These are phyloP conservation scores for Caenorhabditis angaria DNA, from an alignment of 2,888 invertebrate genomes.

Conservation along the genomic window DNA sequence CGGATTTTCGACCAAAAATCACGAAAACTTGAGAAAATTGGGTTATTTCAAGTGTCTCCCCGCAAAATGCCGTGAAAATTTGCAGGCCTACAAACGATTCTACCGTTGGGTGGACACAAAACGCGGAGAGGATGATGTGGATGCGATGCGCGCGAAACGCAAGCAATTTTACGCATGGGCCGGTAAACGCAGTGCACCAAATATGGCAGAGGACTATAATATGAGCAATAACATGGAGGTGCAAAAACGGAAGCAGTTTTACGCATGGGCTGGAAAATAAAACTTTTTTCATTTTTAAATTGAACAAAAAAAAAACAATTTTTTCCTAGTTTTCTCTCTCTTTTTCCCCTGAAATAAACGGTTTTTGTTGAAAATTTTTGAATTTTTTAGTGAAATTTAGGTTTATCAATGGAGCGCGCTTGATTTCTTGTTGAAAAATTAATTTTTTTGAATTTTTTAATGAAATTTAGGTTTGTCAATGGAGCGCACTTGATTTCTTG, in stretches of 20 bases:
- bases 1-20: too few relatives aligned
- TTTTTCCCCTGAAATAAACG: not conserved
- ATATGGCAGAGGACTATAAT: not conserved
- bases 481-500: not conserved
- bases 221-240: not conserved
- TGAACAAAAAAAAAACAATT: not conserved
- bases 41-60: too few relatives aligned
- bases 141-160: constrained; percentile 28
- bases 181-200: constrained; percentile 24
- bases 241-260: constrained; percentile 40
- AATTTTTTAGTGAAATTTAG: not conserved
- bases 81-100: constrained; percentile 36
- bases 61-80: not conserved
- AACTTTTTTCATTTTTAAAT: not conserved
- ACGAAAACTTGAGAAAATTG: too few relatives aligned
- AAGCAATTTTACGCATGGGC: constrained; percentile 49
- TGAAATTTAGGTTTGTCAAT: not conserved
- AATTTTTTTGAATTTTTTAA: too few relatives aligned
- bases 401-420: not conserved
- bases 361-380: constrained; percentile 8
- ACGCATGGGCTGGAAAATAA: constrained; percentile 41
- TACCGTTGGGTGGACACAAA: constrained; percentile 44
- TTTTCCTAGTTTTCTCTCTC: constrained; percentile 3
- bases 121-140: constrained; percentile 28
- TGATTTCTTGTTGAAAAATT: too few relatives aligned